Conservation (phyloP, 2,797 vertebrate species). For the Microcaecilia unicolor region DNA sequence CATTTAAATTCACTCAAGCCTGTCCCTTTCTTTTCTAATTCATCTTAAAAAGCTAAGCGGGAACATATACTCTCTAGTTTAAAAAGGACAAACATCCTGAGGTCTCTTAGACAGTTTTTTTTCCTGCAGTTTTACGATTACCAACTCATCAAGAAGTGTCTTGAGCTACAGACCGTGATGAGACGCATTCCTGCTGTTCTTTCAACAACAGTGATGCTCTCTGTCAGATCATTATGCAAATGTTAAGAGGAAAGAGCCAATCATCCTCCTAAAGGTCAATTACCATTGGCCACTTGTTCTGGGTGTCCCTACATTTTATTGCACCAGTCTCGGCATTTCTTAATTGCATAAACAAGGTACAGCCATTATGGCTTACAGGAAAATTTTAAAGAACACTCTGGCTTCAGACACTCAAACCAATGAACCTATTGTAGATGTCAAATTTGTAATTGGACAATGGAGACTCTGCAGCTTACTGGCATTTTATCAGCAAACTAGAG, state of each 20-base stretch:
- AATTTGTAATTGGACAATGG: too few relatives aligned
- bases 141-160: neutral
- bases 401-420: too few relatives aligned
- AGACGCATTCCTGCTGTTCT: neutral
- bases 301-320: neutral
- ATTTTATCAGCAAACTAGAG: too few relatives aligned
- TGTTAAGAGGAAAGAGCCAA: neutral
- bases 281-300: neutral
- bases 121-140: neutral
- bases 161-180: neutral
- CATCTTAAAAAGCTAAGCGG: accelerated
- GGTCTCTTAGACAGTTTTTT: neutral
- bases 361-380: too few relatives aligned
- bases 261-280: neutral
- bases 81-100: neutral
- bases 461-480: too few relatives aligned
- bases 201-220: neutral
- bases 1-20: too few relatives aligned
- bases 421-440: too few relatives aligned
- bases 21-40: neutral
- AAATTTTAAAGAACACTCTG: too few relatives aligned
- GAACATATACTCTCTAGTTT: accelerated
- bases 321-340: neutral
- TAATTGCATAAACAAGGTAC: too few relatives aligned
- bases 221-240: neutral